Percentiles rank a stretch among this genome's conserved stretches.
Conservation (phyloP, 2,797 vertebrate genomes). For the Clamator glandarius region DNA sequence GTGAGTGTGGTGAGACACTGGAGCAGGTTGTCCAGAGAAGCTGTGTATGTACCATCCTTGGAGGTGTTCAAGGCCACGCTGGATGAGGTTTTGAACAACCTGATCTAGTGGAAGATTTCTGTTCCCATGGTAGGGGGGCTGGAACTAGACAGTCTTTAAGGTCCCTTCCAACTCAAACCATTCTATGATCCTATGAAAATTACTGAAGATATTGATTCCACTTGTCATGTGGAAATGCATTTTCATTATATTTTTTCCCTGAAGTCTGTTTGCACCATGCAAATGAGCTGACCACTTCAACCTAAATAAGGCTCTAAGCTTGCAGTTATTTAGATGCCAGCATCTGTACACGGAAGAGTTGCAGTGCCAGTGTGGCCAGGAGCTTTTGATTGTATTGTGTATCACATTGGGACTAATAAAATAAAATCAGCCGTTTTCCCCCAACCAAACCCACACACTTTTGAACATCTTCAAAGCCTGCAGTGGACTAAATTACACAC, state of each 20-base stretch:
- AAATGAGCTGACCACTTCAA: neutral
- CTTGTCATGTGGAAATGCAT: neutral
- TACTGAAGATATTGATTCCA: neutral
- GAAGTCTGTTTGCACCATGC: neutral
- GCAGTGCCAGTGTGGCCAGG: neutral
- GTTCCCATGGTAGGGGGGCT: too few species aligned
- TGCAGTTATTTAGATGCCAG: neutral
- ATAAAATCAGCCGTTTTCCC: neutral
- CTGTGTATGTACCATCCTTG: too few species aligned
- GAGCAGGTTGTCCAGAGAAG: too few species aligned
- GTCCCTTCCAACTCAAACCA: too few species aligned
- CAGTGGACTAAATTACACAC: neutral
- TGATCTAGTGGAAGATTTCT: too few species aligned
- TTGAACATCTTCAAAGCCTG: slow-evolving; percentile 15
- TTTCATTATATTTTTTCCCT: neutral
- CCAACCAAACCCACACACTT: neutral
- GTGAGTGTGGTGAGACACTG: too few species aligned
- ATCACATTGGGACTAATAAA: neutral
- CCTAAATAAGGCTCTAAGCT: neutral
- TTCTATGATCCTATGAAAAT: neutral
- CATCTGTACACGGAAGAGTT: neutral
- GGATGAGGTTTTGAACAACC: too few species aligned
- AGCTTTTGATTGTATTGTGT: neutral
- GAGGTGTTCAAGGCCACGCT: too few species aligned
- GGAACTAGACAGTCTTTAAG: too few species aligned